Percentiles rank a stretch among this genome's conserved stretches.
phyloP scores from a whole-genome alignment of 37 sponge, comb jelly and placozoan species.

The Eunapius fragilis region DNA sequence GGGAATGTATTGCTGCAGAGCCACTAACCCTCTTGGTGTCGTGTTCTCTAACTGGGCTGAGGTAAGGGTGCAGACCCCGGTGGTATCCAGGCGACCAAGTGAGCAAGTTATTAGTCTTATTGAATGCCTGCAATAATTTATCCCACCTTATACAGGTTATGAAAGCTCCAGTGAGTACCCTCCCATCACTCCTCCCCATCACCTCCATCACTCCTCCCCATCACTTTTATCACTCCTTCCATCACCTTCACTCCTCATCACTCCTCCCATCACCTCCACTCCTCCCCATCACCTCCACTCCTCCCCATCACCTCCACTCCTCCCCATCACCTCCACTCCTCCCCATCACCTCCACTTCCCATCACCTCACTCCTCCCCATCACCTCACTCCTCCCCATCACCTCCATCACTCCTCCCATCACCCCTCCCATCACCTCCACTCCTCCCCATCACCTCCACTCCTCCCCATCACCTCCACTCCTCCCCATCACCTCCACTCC shows the following conservation, averaged over 20 bases:
- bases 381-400: no score
- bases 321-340: background rate
- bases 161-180: background rate
- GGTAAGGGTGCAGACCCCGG: slow-evolving; percentile 61
- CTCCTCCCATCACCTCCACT: no score
- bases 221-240: background rate
- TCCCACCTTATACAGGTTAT: background rate
- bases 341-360: background rate
- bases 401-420: background rate
- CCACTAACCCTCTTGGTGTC: slow-evolving; percentile 55
- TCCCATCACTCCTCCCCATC: background rate
- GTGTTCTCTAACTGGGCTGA: slow-evolving; percentile 80
- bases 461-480: background rate
- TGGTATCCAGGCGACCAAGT: background rate
- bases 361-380: no score
- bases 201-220: background rate
- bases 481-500: no score
- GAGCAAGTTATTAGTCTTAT: background rate
- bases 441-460: background rate
- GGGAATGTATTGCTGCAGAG: slow-evolving; percentile 83
- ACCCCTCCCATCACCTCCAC: background rate
- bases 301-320: background rate
- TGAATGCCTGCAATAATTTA: background rate
- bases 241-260: no score
- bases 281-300: no score